Conservation (phyloP, 2,888 invertebrate species). For the Aleiodes testaceus region DNA sequence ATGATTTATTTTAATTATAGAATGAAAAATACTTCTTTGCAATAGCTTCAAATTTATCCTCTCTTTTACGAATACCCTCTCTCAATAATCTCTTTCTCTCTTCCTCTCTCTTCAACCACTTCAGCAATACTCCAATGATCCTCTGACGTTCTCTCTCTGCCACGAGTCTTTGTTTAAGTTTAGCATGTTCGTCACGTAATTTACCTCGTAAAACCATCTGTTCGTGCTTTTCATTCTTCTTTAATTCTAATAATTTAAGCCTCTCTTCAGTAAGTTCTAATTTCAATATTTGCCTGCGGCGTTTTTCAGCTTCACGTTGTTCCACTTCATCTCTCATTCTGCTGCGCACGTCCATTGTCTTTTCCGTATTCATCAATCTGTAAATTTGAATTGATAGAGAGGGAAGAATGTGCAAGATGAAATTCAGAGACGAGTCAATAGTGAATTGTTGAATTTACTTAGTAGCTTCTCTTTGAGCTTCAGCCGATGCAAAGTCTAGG, state of each 20-base stretch:
- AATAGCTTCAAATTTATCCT: conserved; percentile 54
- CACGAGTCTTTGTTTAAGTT: conserved; percentile 47
- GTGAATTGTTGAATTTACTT: conserved; percentile 48
- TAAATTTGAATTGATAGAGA: not conserved
- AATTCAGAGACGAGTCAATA: not conserved
- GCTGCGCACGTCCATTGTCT: conserved; percentile 39
- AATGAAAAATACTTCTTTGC: conserved; percentile 34
- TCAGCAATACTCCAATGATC: conserved; percentile 52
- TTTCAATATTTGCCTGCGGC: conserved; percentile 43
- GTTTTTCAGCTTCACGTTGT: conserved; percentile 38
- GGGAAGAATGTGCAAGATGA: not conserved
- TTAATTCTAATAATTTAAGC: conserved; percentile 44
- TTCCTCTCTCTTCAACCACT: conserved; percentile 57
- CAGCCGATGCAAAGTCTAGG: conserved; percentile 54
- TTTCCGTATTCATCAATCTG: conserved; percentile 52
- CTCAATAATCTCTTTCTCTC: conserved; percentile 51
- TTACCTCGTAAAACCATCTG: conserved; percentile 43
- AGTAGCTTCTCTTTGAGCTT: conserved; percentile 56
- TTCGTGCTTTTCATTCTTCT: conserved; percentile 43
- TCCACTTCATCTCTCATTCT: conserved; percentile 39
- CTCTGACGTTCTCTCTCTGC: conserved; percentile 50
- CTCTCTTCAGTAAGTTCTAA: conserved; percentile 33
- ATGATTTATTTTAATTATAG: conserved; percentile 15
- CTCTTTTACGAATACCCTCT: conserved; percentile 52
- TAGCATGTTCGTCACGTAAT: conserved; percentile 46